Conservation (phyloP, 2,888 invertebrate species). For the Chrysolina americana region DNA sequence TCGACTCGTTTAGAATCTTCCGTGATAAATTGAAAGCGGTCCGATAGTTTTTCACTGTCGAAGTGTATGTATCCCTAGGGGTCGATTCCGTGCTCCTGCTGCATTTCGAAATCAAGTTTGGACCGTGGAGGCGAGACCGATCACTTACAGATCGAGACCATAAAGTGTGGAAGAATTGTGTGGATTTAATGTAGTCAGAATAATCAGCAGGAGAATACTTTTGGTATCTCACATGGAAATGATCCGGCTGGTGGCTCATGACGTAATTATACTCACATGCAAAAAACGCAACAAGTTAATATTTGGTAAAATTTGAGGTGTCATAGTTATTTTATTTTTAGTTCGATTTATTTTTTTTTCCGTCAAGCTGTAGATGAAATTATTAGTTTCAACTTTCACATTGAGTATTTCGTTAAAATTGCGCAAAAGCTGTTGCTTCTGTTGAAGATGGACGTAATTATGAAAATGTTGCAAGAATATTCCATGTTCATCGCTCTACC, state of each 20-base stretch:
- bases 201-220: background rate
- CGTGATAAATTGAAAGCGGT: conserved; percentile 67
- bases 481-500: too few species aligned
- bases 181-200: background rate
- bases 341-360: too few species aligned
- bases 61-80: conserved; percentile 64
- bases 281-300: too few species aligned
- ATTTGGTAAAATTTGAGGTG: too few species aligned
- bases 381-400: too few species aligned
- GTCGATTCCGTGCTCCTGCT: conserved; percentile 63
- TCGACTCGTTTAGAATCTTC: conserved; percentile 61
- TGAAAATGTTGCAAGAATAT: too few species aligned
- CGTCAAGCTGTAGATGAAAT: too few species aligned
- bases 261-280: too few species aligned
- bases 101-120: conserved; percentile 64
- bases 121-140: conserved; percentile 24
- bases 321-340: too few species aligned
- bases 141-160: conserved; percentile 21
- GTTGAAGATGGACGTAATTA: too few species aligned
- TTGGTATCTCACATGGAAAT: background rate
- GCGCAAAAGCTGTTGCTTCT: too few species aligned
- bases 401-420: too few species aligned
- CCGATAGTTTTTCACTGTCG: conserved; percentile 67
- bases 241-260: background rate
- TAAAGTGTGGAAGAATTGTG: conserved; percentile 18